Evolutionary conservation across 2,113 vertebrate species (phyloP).

Genomic region (Sturnus vulgaris): DNA sequence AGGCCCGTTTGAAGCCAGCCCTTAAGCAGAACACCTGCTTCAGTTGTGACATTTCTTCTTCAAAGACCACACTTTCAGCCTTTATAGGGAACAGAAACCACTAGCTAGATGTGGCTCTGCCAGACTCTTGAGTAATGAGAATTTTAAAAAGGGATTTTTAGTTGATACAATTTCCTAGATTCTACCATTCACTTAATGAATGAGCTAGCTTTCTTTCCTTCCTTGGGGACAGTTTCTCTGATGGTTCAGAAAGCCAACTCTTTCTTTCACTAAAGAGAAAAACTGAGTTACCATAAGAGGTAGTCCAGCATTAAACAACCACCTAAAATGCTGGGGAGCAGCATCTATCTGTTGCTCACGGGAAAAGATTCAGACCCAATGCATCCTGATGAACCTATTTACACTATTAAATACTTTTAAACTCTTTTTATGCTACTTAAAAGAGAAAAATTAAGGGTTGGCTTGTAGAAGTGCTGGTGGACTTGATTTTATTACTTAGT

Average conservation of each 20-base stretch:
- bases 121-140: neutral
- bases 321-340: neutral
- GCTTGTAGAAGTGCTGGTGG: neutral
- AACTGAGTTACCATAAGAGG: neutral
- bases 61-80: neutral
- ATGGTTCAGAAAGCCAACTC: neutral
- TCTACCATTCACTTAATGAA: neutral
- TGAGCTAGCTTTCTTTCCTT: neutral
- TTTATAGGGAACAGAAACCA: conserved; percentile 9
- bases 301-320: neutral
- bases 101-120: neutral
- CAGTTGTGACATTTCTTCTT: neutral
- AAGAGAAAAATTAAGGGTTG: neutral
- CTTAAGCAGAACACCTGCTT: neutral
- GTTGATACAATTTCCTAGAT: neutral
- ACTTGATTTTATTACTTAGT: neutral
- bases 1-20: neutral
- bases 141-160: neutral
- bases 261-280: neutral
- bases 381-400: neutral
- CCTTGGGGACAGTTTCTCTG: neutral
- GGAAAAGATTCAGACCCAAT: neutral
- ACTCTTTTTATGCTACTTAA: neutral
- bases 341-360: neutral
- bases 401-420: neutral